These are phyloP conservation scores for Hylia prasina DNA, from an alignment of 2,113 vertebrate genomes.

Conservation along the genomic window DNA sequence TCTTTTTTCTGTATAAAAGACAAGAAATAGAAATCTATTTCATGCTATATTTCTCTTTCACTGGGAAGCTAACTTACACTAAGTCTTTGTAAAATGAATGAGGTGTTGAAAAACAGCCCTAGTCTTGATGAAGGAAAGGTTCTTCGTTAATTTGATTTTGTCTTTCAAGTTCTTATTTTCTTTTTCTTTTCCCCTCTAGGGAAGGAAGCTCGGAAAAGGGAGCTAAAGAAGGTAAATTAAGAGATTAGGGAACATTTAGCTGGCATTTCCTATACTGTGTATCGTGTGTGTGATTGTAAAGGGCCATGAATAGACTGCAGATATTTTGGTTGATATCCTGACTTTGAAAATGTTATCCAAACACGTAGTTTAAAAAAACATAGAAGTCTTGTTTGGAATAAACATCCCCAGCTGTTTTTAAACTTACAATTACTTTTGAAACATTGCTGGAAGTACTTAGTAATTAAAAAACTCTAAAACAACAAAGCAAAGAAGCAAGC, in stretches of 20 bases:
- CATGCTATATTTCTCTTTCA: neutral
- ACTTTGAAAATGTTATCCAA: neutral
- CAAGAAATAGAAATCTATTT: neutral
- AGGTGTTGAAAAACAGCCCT: neutral
- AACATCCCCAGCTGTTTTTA: neutral
- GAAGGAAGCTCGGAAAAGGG: conserved; percentile 97
- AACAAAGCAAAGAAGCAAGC: neutral
- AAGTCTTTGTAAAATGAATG: neutral
- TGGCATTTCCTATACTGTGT: neutral
- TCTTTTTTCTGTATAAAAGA: neutral
- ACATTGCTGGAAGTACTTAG: neutral
- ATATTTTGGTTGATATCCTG: neutral
- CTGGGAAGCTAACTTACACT: neutral
- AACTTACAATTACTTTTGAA: neutral
- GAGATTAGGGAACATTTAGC: neutral
- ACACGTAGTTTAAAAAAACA: neutral
- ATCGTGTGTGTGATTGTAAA: neutral
- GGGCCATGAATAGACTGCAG: neutral
- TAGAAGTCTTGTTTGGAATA: neutral
- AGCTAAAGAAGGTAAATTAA: conserved; percentile 91
- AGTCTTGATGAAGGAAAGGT: neutral
- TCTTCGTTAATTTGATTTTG: neutral
- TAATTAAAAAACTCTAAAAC: neutral
- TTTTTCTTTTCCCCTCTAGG: conserved; percentile 70
- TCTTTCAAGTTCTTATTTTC: neutral